A percentile compares a stretch with the other conserved stretches of the same genome.
Conservation (phyloP, 2,797 vertebrate species). For the Melanotaenia trifasciata region DNA sequence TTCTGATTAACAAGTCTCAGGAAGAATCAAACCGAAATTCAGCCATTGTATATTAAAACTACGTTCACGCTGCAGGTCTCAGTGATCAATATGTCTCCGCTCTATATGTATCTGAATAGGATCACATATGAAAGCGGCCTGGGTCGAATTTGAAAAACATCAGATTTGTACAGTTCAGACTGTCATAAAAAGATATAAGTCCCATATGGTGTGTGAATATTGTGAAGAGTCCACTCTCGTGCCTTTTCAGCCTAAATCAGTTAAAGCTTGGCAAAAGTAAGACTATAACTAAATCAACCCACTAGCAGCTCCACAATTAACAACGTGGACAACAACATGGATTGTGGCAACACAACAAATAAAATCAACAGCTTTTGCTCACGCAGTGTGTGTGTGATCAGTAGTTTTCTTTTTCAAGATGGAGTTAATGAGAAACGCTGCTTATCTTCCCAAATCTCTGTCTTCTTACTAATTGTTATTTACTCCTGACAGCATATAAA, state of each 20-base stretch:
- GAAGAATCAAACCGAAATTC: neutral
- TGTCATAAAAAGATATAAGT: neutral
- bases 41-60: neutral
- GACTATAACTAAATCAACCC: neutral
- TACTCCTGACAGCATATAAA: constrained; percentile 30
- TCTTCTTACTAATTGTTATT: constrained; percentile 19
- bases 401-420: neutral
- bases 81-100: neutral
- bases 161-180: too few species aligned
- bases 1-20: neutral
- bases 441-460: neutral
- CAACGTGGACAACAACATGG: neutral
- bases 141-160: neutral
- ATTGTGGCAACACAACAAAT: neutral
- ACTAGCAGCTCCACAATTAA: neutral
- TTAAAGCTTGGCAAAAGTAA: neutral
- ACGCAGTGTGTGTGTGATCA: neutral
- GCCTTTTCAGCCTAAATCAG: neutral
- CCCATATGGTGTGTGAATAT: neutral
- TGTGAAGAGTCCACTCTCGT: neutral
- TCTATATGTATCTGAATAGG: neutral
- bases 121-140: neutral
- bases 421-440: neutral
- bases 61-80: neutral
- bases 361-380: neutral